phyloP scores from a whole-genome alignment of 2,888 invertebrate species.

The Aphodius sticticus region DNA sequence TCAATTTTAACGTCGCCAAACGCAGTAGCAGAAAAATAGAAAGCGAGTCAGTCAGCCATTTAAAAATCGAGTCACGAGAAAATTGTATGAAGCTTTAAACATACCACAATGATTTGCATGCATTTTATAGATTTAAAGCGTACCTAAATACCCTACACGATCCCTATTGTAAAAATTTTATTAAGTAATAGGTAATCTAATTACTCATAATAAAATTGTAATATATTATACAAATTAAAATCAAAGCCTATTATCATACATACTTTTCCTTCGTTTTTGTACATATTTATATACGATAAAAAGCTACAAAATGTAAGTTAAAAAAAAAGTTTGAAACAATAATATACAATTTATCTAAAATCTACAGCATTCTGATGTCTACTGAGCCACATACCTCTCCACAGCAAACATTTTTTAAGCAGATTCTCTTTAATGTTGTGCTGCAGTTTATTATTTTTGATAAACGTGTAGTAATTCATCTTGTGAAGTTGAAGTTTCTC shows the following conservation, averaged over 20 bases:
- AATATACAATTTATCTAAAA: not conserved
- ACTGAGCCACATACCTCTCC: not conserved
- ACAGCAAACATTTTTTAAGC: not conserved
- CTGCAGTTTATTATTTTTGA: not conserved
- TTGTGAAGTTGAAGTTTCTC: not conserved
- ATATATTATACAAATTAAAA: not conserved
- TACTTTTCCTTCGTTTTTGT: too few relatives aligned
- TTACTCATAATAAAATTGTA: not conserved
- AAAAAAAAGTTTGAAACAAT: not conserved
- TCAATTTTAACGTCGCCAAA: not conserved
- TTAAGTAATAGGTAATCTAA: too few relatives aligned
- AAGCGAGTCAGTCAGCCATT: not conserved
- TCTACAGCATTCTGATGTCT: not conserved
- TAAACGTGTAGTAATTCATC: not conserved
- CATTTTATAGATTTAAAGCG: not conserved
- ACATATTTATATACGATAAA: too few relatives aligned
- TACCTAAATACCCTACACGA: not conserved
- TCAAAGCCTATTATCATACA: too few relatives aligned
- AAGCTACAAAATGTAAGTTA: too few relatives aligned
- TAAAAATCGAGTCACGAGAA: not conserved
- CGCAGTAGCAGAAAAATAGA: not conserved
- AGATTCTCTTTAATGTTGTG: not conserved
- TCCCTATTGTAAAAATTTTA: too few relatives aligned
- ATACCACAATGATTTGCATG: not conserved
- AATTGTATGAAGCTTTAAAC: not conserved